Evolutionary conservation across 2,888 invertebrate species (phyloP), one percentile per base, ranked within the genome.

Genomic region (Luffia ferchaultella): DNA sequence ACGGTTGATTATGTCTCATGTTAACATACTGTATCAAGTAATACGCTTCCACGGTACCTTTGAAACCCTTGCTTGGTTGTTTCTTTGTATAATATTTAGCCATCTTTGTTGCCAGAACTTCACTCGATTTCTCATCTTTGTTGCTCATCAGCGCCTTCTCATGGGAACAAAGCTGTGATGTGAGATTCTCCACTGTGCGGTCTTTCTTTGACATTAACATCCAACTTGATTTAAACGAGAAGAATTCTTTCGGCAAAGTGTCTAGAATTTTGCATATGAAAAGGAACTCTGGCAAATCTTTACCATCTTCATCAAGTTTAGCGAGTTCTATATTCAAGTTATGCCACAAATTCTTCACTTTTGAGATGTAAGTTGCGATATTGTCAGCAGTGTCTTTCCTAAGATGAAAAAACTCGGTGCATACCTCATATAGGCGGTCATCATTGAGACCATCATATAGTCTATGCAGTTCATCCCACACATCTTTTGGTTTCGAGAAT

Each of bases 81-180:
- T 42, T 16, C 43, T 42, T 42, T n/a, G 16, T 5, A n/a, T n/a
- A n/a, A n/a, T n/a, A n/a, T 16, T 16, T 42, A 3, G 5, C 3
- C 43, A 42, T n/a, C n/a, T n/a, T 42, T 42, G 43, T n/a, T 9
- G 5, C 16, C n/a, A 42, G n/a, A n/a, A n/a, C 43, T 42, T 42
- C 43, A 9, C n/a, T 5, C 3, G 3, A 7, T 7, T 30, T 12
- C 3, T 12, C 12, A n/a, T 42, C 43, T 5, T 5, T n/a, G 5
- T 42, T 42, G 3, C 43, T 42, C n/a, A 5, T 16, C 15, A 50
- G n/a, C 2, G 42, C 42, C 45, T 47, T 18, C 17, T 51, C 48
- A 51, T 42, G 48, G 19, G 47, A 43, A 51, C 51, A 51, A 12
- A 44, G 15, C 20, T 48, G 51, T 15, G 16, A 44, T 15, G 44